Base-by-base conservation (phyloP, 2,888 invertebrate species). In the Cyclophora albipunctata region DNA sequence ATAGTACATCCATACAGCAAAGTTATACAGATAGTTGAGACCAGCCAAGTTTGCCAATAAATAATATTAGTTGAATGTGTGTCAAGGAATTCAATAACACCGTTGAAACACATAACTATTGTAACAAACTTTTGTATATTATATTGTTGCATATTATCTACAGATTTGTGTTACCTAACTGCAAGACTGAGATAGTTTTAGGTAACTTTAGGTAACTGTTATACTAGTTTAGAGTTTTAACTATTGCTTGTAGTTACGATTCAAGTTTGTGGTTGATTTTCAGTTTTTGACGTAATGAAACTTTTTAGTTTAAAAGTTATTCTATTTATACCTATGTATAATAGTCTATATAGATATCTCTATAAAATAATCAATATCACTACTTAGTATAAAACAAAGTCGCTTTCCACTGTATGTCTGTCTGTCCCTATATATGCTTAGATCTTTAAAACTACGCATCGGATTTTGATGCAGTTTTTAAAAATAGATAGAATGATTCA, bases 11-110 rank as follows among this genome's bases (percentile, higher is more conserved):
- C 37, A 5, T 37, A 37, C 56, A 58, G 55, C 58, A 53, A 54
- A 60, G 53, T 61, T 57, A 51, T 53, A 57, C 54, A 51, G 55
- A 61, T 57, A 63, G 65, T 69, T 65, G 46, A 55, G 56, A 54
- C 60, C 59, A 65, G 56, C 55, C 53, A 73, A 73, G 65, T 73
- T 71, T 51, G 45, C 60, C 64, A 67, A 73, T 73, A 73, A 73
- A 71, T 70, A 68, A 68, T 60, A 66, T 66, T 65, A 62, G 60
- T 68, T 66, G 69, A 67, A 71, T 66, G 55, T 61, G 62, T 70
- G 70, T 66, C 68, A 57, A 53, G 48, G 61, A 60, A 70, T 73
- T 73, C 67, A 73, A 70, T 71, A 66, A 58, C 63, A 64, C 61
- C 58, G 61, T 66, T 63, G 65, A 64, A 67, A 69, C 65, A 64